Evolutionary conservation across 2,888 invertebrate species (phyloP).

Genomic region (Escarpia spicata): DNA sequence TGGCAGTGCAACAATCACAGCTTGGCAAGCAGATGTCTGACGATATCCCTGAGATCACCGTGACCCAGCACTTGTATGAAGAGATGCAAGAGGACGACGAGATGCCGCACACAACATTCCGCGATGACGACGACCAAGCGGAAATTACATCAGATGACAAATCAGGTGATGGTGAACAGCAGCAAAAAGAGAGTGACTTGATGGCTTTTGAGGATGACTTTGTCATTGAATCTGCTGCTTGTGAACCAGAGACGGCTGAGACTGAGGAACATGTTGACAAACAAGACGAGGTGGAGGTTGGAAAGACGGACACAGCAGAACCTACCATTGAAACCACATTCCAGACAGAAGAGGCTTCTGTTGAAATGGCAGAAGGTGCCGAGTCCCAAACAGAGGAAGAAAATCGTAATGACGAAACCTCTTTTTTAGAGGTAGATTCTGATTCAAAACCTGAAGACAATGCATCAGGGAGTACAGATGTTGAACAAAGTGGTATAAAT

Average conservation of each 20-base stretch:
- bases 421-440: slow-evolving; percentile 14
- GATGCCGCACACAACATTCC: slow-evolving; percentile 31
- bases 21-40: slow-evolving; percentile 45
- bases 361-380: slow-evolving; percentile 17
- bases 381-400: slow-evolving; percentile 17
- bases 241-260: slow-evolving; percentile 65
- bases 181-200: background rate
- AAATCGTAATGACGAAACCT: background rate
- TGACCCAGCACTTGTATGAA: slow-evolving; percentile 71
- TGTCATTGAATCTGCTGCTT: background rate
- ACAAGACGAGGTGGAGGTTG: slow-evolving; percentile 69
- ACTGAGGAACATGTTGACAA: slow-evolving; percentile 65
- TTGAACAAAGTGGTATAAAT: background rate
- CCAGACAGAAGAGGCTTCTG: background rate
- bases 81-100: slow-evolving; percentile 51
- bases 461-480: background rate
- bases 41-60: slow-evolving; percentile 73
- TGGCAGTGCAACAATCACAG: background rate
- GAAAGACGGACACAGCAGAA: slow-evolving; percentile 1
- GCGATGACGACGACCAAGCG: background rate
- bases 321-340: background rate
- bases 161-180: background rate
- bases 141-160: background rate
- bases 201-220: slow-evolving; percentile 28
- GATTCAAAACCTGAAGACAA: background rate